Base-by-base conservation (phyloP, 2,797 vertebrate species). In the Melanotaenia parkinsoni region DNA sequence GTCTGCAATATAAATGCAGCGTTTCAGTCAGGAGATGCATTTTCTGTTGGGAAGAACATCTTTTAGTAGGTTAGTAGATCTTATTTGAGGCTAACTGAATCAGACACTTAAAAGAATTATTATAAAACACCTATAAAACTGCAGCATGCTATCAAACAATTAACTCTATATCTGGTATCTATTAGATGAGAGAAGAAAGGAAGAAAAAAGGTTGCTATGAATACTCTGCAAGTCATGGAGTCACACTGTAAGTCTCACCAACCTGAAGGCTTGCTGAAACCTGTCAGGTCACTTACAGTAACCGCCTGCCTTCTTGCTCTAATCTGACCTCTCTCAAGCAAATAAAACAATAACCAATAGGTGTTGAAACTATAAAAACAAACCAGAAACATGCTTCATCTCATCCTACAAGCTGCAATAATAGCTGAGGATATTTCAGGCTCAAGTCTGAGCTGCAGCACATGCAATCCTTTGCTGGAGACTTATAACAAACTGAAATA, bases 401-500 rank as follows among this genome's bases (percentile, higher is more conserved):
- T 62, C 63, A 64, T 53, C 20, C 35, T 1, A 3, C 10, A 4
- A 67, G 75, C 59, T 43, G 61, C 71, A 59, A 14, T 10, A 58
- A 58, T 6, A 26, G 40, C 24, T 43, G 35, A 60, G 73, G 71
- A 50, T 72, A 14, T 13, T 13, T 40, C 13, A 40, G 38, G 38
- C 38, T 40, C 8, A 62, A 54, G 51, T 59, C 59, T 47, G 68
- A 53, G 63, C 40, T 45, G 32, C 63, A 63, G 18, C 73, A 32
- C 47, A 24, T 18, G 38, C 51, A 9, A 26, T 35, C 66, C 51
- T 68, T 63, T 54, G n/a, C 16, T 9, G 28, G 43, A 84, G 56
- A 63, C 59, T 66, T 66, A 45, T 51, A 84, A 75, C 79, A 81
- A 84, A 79, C 69, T 75, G 86, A 84, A 80, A 74, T 56, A 72